Percentiles rank a stretch among this genome's conserved stretches.
Conservation (phyloP, 2,888 invertebrate genomes). For the Hedychridium roseum region DNA sequence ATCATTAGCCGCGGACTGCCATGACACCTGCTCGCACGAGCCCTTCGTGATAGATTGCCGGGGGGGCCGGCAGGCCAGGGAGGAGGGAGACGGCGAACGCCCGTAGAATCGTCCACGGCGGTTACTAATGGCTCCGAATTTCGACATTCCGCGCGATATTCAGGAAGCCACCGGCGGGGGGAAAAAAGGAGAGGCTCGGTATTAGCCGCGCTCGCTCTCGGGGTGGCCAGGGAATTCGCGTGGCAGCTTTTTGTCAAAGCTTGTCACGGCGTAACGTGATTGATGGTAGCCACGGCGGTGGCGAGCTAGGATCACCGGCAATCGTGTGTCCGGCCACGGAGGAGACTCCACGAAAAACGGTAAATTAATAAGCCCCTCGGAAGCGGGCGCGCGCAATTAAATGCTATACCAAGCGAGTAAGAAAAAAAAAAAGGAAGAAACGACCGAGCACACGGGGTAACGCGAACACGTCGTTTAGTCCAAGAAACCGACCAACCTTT, state of each 20-base stretch:
- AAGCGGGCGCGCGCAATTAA: background rate
- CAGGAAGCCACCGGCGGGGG: slow-evolving; percentile 45
- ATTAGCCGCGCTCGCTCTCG: slow-evolving; percentile 36
- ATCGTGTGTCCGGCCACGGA: slow-evolving; percentile 27
- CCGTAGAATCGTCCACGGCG: slow-evolving; percentile 29
- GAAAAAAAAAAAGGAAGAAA: too few species aligned
- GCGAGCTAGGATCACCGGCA: slow-evolving; percentile 23
- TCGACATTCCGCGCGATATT: slow-evolving; percentile 49
- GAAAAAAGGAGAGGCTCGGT: slow-evolving; percentile 38
- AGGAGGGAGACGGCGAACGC: slow-evolving; percentile 28
- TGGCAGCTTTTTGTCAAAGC: slow-evolving; percentile 50
- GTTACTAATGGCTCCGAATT: slow-evolving; percentile 58
- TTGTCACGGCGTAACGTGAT: slow-evolving; percentile 48
- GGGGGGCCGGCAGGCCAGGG: slow-evolving; percentile 23
- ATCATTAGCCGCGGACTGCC: slow-evolving; percentile 59
- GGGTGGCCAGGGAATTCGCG: slow-evolving; percentile 46
- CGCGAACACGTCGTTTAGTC: too few species aligned
- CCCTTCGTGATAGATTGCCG: slow-evolving; percentile 59
- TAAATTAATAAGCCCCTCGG: slow-evolving; percentile 35
- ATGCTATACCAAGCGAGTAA: too few species aligned
- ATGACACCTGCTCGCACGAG: slow-evolving; percentile 61
- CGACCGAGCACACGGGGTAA: too few species aligned
- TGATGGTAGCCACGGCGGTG: slow-evolving; percentile 34
- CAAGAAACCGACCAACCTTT: too few species aligned
- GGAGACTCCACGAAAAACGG: too few species aligned